Evolutionary conservation across 1,140 invertebrate genomes (phyloP).

Genomic region (Colletes latitarsis): DNA sequence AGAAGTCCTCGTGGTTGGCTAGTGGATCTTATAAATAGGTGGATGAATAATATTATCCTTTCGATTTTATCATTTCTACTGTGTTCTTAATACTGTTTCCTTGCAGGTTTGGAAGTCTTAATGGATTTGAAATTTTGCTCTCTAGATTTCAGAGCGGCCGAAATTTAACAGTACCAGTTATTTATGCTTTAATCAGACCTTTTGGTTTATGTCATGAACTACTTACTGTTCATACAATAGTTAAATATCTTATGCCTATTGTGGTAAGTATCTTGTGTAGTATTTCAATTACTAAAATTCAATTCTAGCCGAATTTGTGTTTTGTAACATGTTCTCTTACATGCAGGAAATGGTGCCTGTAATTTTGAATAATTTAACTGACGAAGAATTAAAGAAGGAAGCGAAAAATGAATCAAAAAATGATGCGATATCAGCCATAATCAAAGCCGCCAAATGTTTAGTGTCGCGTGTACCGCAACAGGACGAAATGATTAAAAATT

Average conservation of each 20-base stretch:
- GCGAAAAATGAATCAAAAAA: slow-evolving; percentile 97
- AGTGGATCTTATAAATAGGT: slow-evolving; percentile 96
- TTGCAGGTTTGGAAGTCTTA: slow-evolving; percentile 90
- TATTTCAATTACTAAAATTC: neutral
- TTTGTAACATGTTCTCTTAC: slow-evolving; percentile 41
- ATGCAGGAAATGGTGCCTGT: slow-evolving; percentile 93
- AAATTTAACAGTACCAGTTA: slow-evolving; percentile 89
- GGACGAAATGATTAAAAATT: slow-evolving; percentile 91
- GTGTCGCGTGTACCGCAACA: slow-evolving; percentile 89
- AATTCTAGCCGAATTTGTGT: neutral
- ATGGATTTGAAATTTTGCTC: slow-evolving; percentile 93
- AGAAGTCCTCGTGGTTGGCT: slow-evolving; percentile 94
- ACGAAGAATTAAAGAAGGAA: slow-evolving; percentile 98
- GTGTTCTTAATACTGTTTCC: slow-evolving; percentile 14
- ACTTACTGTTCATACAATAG: slow-evolving; percentile 93
- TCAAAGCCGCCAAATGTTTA: slow-evolving; percentile 94
- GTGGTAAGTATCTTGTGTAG: slow-evolving; percentile 85
- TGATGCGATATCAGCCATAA: slow-evolving; percentile 94
- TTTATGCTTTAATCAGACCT: slow-evolving; percentile 92
- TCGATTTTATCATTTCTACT: neutral
- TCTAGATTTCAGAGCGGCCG: slow-evolving; percentile 91
- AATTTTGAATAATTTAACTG: slow-evolving; percentile 96
- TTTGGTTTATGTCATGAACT: slow-evolving; percentile 97
- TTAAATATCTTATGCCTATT: slow-evolving; percentile 96
- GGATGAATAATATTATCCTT: slow-evolving; percentile 59